Conservation (phyloP, 2,797 vertebrate species). For the Vipera latastei region DNA sequence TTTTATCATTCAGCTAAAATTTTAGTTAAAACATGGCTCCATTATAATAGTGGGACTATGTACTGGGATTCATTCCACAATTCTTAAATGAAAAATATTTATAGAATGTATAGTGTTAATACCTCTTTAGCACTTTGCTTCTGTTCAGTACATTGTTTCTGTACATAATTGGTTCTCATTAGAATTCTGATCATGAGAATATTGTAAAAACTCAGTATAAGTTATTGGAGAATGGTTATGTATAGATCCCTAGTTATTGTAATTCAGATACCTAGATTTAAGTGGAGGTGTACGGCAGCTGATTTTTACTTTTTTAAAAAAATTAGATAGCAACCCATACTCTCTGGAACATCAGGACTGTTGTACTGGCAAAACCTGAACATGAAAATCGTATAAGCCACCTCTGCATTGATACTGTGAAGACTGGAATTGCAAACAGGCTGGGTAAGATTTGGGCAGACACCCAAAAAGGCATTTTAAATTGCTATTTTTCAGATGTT, state of each 20-base stretch:
- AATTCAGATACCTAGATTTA: not conserved
- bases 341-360: conserved; percentile 94
- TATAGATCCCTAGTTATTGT: not conserved
- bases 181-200: conserved; percentile 8
- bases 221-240: not conserved
- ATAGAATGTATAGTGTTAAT: not conserved
- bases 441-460: conserved; percentile 77
- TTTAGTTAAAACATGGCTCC: not conserved
- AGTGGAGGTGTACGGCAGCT: conserved; percentile 9
- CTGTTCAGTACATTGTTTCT: not conserved
- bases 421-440: conserved; percentile 96
- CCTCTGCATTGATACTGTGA: conserved; percentile 89
- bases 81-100: not conserved
- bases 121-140: not conserved
- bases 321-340: conserved; percentile 89
- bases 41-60: not conserved
- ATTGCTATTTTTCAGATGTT: not conserved
- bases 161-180: not conserved
- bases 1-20: not conserved
- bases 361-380: conserved; percentile 91
- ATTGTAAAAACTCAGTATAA: not conserved
- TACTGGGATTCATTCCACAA: not conserved
- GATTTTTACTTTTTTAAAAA: conserved; percentile 16
- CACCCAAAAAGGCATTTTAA: not conserved
- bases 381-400: conserved; percentile 97